Base-by-base conservation (phyloP, 2,113 vertebrate genomes). In the Lasiurus borealis region DNA sequence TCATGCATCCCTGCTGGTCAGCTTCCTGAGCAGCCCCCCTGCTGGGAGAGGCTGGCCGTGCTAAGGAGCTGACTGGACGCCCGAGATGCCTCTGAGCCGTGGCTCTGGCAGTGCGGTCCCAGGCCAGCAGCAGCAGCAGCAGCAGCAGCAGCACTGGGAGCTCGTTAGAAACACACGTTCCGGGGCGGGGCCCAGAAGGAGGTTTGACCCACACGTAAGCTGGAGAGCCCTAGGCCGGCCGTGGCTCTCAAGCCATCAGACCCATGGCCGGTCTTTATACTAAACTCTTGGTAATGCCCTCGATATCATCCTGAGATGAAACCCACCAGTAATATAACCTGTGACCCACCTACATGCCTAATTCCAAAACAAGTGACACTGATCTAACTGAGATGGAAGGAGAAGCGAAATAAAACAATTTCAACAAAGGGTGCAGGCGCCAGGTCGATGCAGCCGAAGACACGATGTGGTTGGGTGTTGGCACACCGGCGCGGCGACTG, bases 381-480 rank as follows among this genome's bases (percentile, higher is more conserved):
- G 66, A 80, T 62, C 40, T 50, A 11, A 44, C n/a, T 59, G 11
- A 69, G 40, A 8, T 50, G 73, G 34, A 68, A 25, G 19, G 40
- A 69, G 46, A 85, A 85, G 46, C 19, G 34, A 62, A 31, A 82
- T 36, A 6, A 36, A 83, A 62, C 40, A 6, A 15, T 66, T 31
- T 64, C 78, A 64, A 9, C 34, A 4, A 25, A 16, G 13, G 57
- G 21, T 31, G 48, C 52, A 6, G 50, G 59, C 21, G 2, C 5
- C 6, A 36, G 80, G 27, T 7, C 6, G 29, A 31, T 14, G 6
- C 19, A 5, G 36, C 23, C 4, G n/a, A 16, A 48, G 46, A 62
- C 19, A 27, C n/a, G 1, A 0, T 3, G 19, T 23, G 36, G 59
- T 7, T 10, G 1, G 14, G 7, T 9, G 21, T 85, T 25, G 5